phyloP scores from a whole-genome alignment of 2,888 invertebrate genomes.

The Hirtodrosophila histrioides region DNA sequence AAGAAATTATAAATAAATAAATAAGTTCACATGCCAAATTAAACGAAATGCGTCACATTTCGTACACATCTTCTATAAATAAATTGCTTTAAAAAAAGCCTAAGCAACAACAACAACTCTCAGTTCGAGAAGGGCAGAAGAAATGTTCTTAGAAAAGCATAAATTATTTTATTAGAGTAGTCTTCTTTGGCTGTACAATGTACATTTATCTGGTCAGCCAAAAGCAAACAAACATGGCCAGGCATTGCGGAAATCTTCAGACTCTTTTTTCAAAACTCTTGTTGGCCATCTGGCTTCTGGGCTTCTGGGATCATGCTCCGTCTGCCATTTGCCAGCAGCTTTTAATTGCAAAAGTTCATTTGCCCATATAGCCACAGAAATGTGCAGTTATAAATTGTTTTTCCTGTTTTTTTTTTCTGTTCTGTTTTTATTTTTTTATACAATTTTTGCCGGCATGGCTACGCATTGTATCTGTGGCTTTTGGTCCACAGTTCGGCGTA shows the following conservation, averaged over 20 bases:
- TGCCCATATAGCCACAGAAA: slow-evolving; percentile 31
- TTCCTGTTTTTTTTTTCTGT: slow-evolving; percentile 19
- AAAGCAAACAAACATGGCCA: slow-evolving; percentile 12
- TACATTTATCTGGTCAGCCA: no score
- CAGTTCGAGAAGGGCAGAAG: slow-evolving; percentile 44
- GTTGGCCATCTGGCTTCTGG: slow-evolving; percentile 59
- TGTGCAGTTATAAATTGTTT: slow-evolving; percentile 49
- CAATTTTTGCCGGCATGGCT: slow-evolving; percentile 41
- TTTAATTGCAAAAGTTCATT: slow-evolving; percentile 67
- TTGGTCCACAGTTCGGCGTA: slow-evolving; percentile 7
- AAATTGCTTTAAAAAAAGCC: slow-evolving; percentile 45
- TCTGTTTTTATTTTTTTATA: background rate
- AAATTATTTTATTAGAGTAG: slow-evolving; percentile 51
- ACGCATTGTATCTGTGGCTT: slow-evolving; percentile 25
- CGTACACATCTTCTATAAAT: slow-evolving; percentile 58
- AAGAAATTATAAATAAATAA: slow-evolving; percentile 43
- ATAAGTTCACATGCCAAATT: slow-evolving; percentile 54
- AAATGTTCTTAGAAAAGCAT: slow-evolving; percentile 55
- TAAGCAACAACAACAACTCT: slow-evolving; percentile 22
- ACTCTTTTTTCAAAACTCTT: slow-evolving; percentile 12
- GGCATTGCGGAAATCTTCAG: slow-evolving; percentile 52
- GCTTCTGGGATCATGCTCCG: slow-evolving; percentile 39
- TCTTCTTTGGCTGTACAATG: no score
- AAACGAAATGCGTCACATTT: slow-evolving; percentile 66
- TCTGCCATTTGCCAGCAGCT: slow-evolving; percentile 47